Conservation (phyloP, 2,797 vertebrate species). For the Scolopax rusticola region DNA sequence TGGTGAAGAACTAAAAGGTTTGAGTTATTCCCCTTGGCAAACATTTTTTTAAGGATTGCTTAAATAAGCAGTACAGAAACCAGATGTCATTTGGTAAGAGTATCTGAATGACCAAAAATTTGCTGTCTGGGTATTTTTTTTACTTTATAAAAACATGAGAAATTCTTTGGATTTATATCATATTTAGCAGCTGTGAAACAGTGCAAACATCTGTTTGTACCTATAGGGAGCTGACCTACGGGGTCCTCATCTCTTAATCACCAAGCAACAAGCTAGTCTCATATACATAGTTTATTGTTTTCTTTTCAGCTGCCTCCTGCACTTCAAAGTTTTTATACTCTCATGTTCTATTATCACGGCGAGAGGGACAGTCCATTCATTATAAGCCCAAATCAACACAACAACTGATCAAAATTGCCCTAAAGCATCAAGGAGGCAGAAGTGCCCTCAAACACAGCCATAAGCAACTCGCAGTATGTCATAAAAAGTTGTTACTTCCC, state of each 20-base stretch:
- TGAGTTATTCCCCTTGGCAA: constrained; percentile 87
- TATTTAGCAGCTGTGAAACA: constrained; percentile 88
- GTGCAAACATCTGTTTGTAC: constrained; percentile 88
- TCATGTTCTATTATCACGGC: constrained; percentile 73
- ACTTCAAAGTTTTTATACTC: constrained; percentile 81
- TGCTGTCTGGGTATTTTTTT: constrained; percentile 85
- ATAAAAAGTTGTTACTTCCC: neutral
- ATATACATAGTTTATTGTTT: constrained; percentile 80
- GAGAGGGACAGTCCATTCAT: constrained; percentile 78
- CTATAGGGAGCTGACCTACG: constrained; percentile 81
- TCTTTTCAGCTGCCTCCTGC: constrained; percentile 74
- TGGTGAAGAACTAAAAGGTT: constrained; percentile 80
- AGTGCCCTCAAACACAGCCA: constrained; percentile 35
- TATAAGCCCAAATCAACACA: constrained; percentile 74
- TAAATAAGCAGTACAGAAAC: constrained; percentile 87
- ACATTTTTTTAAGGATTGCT: constrained; percentile 86
- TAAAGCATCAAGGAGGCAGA: constrained; percentile 37
- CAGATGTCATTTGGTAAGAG: constrained; percentile 89
- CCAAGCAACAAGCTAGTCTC: constrained; percentile 79
- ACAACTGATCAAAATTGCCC: constrained; percentile 59
- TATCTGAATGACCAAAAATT: constrained; percentile 87
- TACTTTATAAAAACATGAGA: constrained; percentile 86
- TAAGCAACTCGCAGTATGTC: neutral
- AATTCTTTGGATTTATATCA: constrained; percentile 90
- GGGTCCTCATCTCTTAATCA: constrained; percentile 81